Evolutionary conservation across 2,888 invertebrate genomes (phyloP).

Genomic region (Trachelus tabidus): DNA sequence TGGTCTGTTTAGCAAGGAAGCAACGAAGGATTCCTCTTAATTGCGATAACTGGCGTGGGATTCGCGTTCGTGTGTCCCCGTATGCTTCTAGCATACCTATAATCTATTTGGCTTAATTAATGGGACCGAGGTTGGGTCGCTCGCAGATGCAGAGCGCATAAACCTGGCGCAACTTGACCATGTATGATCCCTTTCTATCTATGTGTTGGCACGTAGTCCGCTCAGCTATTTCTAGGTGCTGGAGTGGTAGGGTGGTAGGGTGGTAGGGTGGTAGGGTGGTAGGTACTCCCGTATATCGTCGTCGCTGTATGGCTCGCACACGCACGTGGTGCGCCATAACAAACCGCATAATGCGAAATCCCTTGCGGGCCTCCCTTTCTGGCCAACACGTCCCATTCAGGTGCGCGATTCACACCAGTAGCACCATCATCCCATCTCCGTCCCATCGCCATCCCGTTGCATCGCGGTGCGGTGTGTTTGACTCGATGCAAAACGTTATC

Average conservation of each 20-base stretch:
- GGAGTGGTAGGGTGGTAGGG: background rate
- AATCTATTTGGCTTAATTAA: conserved; percentile 27
- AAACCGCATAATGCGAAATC: conserved; percentile 41
- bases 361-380: conserved; percentile 25
- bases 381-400: conserved; percentile 37
- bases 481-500: background rate
- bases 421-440: no score
- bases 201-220: conserved; percentile 18
- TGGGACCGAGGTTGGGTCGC: conserved; percentile 23
- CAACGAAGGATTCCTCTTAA: background rate
- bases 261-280: background rate
- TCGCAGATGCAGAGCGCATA: conserved; percentile 21
- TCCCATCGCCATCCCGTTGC: no score
- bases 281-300: background rate
- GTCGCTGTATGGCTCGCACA: background rate
- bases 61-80: background rate
- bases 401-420: conserved; percentile 23
- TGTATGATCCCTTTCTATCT: conserved; percentile 6
- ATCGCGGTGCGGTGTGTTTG: background rate
- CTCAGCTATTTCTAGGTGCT: background rate
- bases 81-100: background rate
- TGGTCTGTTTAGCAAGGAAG: background rate
- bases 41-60: background rate
- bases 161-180: conserved; percentile 24
- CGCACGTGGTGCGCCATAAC: conserved; percentile 23